A percentile compares a stretch with the other conserved stretches of the same genome.
phyloP scores from a whole-genome alignment of 64 coral and sea anemone genomes.

The Pocillopora verrucosa region DNA sequence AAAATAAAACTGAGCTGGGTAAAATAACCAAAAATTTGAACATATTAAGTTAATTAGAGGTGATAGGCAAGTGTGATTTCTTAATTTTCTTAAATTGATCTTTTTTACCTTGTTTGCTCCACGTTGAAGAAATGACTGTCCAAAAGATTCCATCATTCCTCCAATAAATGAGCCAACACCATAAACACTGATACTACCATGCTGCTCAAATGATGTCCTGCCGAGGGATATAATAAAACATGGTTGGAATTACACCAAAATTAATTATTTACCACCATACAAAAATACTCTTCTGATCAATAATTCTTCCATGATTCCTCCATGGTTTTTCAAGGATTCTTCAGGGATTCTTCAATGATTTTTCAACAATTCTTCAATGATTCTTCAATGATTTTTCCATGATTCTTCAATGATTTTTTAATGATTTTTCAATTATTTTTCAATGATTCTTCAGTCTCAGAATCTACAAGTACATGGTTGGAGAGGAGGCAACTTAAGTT shows the following conservation, averaged over 20 bases:
- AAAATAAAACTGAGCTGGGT: not conserved
- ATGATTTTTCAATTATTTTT: too few relatives aligned
- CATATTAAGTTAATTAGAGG: not conserved
- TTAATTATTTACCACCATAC: not conserved
- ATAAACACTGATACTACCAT: slow-evolving; percentile 60
- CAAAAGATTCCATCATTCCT: slow-evolving; percentile 73
- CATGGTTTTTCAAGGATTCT: too few relatives aligned
- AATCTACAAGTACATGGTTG: too few relatives aligned
- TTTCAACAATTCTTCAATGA: too few relatives aligned
- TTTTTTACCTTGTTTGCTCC: slow-evolving; percentile 71
- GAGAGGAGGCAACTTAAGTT: too few relatives aligned
- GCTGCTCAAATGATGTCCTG: slow-evolving; percentile 79
- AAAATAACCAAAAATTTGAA: not conserved
- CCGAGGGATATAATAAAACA: not conserved
- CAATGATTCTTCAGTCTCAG: too few relatives aligned
- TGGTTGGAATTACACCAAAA: not conserved
- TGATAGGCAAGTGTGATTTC: too few relatives aligned
- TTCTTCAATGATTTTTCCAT: too few relatives aligned
- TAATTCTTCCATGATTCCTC: too few relatives aligned
- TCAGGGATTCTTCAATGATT: too few relatives aligned
- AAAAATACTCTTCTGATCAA: too few relatives aligned
- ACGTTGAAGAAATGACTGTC: slow-evolving; percentile 49
- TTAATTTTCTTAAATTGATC: not conserved
- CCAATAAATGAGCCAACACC: slow-evolving; percentile 69
- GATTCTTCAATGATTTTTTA: too few relatives aligned